Percentiles rank a stretch among this genome's conserved stretches.
Evolutionary conservation across 1,140 invertebrate genomes (phyloP).

Genomic region (Triops cancriformis): DNA sequence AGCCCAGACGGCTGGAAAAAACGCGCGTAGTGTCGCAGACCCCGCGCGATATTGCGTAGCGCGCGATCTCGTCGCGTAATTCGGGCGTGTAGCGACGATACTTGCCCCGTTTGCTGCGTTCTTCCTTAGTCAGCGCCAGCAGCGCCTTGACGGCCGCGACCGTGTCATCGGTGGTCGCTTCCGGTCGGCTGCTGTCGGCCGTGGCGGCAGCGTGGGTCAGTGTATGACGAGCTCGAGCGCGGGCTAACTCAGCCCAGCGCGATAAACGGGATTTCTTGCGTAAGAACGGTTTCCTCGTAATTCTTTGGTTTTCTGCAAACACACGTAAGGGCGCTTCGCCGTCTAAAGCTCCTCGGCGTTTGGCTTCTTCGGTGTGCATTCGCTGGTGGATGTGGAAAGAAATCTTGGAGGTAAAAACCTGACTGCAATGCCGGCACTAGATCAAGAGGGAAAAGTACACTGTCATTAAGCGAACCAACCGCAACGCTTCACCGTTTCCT

Average conservation of each 20-base stretch:
- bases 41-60: constrained; percentile 33
- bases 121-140: constrained; percentile 37
- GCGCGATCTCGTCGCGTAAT: constrained; percentile 38
- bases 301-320: constrained; percentile 25
- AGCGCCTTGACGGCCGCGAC: constrained; percentile 37
- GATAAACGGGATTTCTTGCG: neutral
- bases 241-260: neutral
- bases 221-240: neutral
- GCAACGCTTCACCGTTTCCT: neutral
- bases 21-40: constrained; percentile 31
- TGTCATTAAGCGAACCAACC: neutral
- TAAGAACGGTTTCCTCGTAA: neutral
- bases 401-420: constrained; percentile 38
- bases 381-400: constrained; percentile 38
- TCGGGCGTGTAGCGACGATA: constrained; percentile 39
- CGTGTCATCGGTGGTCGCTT: constrained; percentile 26
- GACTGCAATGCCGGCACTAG: constrained; percentile 38
- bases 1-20: constrained; percentile 34
- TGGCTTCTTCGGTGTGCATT: constrained; percentile 36
- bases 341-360: constrained; percentile 33
- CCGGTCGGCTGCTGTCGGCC: neutral
- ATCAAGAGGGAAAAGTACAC: neutral
- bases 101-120: constrained; percentile 37
- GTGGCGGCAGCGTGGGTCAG: neutral
- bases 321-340: constrained; percentile 32